These are phyloP conservation scores for Aleiodes sp. DNA, from an alignment of 1,140 invertebrate species.

Conservation along the genomic window DNA sequence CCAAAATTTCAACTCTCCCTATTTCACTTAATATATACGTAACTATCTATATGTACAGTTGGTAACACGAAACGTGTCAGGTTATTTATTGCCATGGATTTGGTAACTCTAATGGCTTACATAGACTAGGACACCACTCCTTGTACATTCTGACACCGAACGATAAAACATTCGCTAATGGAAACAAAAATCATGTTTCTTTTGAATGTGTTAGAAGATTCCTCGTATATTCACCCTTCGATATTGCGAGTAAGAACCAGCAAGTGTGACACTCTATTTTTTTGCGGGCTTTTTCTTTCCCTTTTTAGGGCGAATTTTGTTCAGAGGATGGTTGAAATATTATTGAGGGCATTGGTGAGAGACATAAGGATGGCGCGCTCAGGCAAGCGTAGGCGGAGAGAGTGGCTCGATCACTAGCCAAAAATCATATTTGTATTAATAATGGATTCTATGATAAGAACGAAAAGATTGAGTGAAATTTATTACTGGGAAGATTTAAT, in stretches of 20 bases:
- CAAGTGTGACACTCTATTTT: background rate
- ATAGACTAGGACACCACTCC: slow-evolving; percentile 30
- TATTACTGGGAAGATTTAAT: no score
- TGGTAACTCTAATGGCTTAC: slow-evolving; percentile 39
- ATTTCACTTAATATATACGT: background rate
- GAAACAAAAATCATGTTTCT: slow-evolving; percentile 42
- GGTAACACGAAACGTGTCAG: background rate
- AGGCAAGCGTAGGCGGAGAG: background rate
- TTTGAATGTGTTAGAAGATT: slow-evolving; percentile 1
- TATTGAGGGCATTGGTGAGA: no score
- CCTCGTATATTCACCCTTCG: slow-evolving; percentile 8
- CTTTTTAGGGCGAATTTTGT: background rate
- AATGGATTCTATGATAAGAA: no score
- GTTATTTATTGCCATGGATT: slow-evolving; percentile 40
- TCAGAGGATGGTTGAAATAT: no score
- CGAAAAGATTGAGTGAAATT: no score
- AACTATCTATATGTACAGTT: background rate
- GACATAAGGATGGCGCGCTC: no score
- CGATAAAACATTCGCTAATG: slow-evolving; percentile 41
- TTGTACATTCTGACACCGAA: slow-evolving; percentile 33
- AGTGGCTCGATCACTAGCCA: background rate
- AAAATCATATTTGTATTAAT: background rate
- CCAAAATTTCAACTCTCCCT: background rate
- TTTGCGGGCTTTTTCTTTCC: background rate
- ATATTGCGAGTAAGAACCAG: background rate